Percentiles rank a stretch among this genome's conserved stretches.
Conservation (phyloP, 2,113 vertebrate species). For the Channa maculata region DNA sequence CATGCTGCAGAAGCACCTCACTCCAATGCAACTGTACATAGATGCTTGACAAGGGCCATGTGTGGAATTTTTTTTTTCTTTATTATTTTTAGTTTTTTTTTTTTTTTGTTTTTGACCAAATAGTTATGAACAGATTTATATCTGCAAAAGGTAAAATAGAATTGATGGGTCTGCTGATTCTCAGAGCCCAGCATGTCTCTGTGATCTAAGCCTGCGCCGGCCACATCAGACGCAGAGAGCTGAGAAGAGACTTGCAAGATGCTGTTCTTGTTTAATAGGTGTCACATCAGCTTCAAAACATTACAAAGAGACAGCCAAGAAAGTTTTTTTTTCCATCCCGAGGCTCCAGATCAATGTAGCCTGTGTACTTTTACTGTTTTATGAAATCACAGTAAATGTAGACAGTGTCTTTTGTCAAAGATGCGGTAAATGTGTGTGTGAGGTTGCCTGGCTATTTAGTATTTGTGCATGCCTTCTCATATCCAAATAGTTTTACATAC, state of each 20-base stretch:
- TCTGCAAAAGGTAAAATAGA: conserved; percentile 36
- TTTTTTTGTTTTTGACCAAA: conserved; percentile 18
- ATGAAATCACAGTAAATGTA: conserved; percentile 28
- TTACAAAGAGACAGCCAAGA: conserved; percentile 26
- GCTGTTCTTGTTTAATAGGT: conserved; percentile 69
- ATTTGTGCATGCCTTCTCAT: conserved; percentile 28
- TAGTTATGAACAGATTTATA: conserved; percentile 67
- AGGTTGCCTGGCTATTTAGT: conserved; percentile 28
- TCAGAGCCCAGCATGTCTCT: conserved; percentile 21
- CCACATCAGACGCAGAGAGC: conserved; percentile 43
- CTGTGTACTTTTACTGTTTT: conserved; percentile 53
- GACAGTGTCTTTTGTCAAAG: conserved; percentile 47
- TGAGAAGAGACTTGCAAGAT: conserved; percentile 49
- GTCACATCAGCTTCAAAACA: conserved; percentile 61
- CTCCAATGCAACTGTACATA: conserved; percentile 49
- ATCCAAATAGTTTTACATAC: conserved; percentile 47
- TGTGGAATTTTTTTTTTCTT: conserved; percentile 70
- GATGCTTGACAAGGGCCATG: conserved; percentile 79
- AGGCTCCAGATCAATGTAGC: conserved; percentile 55
- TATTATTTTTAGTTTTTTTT: conserved; percentile 13
- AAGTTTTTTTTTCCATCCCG: background rate
- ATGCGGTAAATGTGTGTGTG: conserved; percentile 19
- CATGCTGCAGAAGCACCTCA: conserved; percentile 80
- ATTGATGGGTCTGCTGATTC: conserved; percentile 36
- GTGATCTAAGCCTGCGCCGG: conserved; percentile 51